These are phyloP conservation scores for Microcebus murinus DNA, from an alignment of 2,113 vertebrate species.

Conservation along the genomic window DNA sequence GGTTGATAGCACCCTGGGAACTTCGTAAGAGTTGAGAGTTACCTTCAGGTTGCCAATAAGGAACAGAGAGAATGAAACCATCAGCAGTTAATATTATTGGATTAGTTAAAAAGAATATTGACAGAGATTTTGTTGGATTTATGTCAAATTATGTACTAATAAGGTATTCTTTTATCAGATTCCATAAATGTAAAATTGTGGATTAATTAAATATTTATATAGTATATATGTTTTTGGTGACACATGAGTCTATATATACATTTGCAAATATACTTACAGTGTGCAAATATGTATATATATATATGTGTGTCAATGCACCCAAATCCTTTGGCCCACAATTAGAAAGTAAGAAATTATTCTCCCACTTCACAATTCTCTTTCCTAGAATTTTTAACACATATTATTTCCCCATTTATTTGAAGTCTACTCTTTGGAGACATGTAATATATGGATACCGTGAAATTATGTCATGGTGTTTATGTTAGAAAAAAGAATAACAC, in stretches of 20 bases:
- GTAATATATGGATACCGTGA: background rate
- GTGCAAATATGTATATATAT: background rate
- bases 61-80: constrained; percentile 76
- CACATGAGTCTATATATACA: background rate
- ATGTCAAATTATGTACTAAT: constrained; percentile 64
- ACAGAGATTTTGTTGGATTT: constrained; percentile 82
- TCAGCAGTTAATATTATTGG: constrained; percentile 83
- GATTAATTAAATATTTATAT: constrained; percentile 72
- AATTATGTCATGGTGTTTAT: background rate
- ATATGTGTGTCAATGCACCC: background rate
- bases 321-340: constrained; percentile 50
- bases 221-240: background rate
- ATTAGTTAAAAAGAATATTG: constrained; percentile 87
- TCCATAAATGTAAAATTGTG: constrained; percentile 76
- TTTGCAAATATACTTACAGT: background rate
- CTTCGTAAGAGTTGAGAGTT: constrained; percentile 85
- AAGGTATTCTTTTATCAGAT: constrained; percentile 62
- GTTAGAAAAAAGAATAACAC: background rate
- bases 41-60: constrained; percentile 82
- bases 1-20: constrained; percentile 75
- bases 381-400: background rate
- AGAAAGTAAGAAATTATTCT: constrained; percentile 61
- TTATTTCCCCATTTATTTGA: constrained; percentile 40
- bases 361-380: constrained; percentile 36
- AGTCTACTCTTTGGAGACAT: constrained; percentile 44